Percentiles rank a stretch among this genome's conserved stretches.
phyloP scores from a whole-genome alignment of 2,113 vertebrate genomes.

The Ailuropoda melanoleuca region DNA sequence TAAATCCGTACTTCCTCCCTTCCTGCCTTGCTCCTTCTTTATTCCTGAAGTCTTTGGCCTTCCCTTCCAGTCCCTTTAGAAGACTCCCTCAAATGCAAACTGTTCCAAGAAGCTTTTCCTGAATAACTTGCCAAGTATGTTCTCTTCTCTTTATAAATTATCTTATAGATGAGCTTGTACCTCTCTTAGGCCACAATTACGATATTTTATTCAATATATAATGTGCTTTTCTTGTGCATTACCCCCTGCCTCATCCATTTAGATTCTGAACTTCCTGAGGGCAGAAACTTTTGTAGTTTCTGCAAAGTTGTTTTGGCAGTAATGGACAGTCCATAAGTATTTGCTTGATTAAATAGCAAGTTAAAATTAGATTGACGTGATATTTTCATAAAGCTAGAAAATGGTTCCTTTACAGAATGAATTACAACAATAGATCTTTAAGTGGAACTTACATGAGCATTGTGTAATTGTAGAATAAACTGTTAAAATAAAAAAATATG shows the following conservation, averaged over 20 bases:
- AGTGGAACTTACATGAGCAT: neutral
- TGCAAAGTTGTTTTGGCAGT: neutral
- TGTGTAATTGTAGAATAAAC: neutral
- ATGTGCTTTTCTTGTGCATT: neutral
- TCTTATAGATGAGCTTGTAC: neutral
- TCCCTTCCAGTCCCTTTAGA: neutral
- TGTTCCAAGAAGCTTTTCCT: neutral
- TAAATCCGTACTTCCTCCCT: neutral
- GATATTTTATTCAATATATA: neutral
- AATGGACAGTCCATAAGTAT: neutral
- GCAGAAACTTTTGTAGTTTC: neutral
- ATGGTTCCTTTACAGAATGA: neutral
- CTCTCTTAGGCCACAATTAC: neutral
- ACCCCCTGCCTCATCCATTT: neutral
- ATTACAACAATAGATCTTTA: neutral
- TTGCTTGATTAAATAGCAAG: constrained; percentile 8
- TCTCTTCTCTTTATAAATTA: neutral
- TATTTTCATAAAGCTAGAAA: constrained; percentile 2
- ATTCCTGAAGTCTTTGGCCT: neutral
- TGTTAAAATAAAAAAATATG: neutral
- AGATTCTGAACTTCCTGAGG: neutral
- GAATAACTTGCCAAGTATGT: neutral
- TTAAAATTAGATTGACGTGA: neutral
- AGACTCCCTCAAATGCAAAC: neutral
- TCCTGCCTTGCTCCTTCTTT: neutral